Evolutionary conservation across 2,888 invertebrate genomes (phyloP), one percentile per base, ranked within the genome.

Genomic region (Ophonus ardosiacus): DNA sequence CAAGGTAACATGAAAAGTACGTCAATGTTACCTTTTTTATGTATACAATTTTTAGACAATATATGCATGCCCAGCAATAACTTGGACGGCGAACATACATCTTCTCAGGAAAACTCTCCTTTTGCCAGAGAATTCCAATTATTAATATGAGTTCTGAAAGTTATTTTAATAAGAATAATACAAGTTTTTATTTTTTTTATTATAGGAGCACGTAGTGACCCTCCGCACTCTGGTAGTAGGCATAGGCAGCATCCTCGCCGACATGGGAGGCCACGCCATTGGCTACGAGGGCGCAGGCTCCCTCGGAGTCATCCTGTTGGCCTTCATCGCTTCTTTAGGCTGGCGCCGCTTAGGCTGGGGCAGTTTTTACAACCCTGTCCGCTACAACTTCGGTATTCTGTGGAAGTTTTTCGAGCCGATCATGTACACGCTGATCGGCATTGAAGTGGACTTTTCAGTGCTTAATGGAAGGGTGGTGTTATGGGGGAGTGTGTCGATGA

Each of bases 331-430:
- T 0, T 91, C 92, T 86, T 89, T 92, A 21, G 91, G 92, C 40
- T 94, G 94, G 93, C 91, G 92, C 86, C 89, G 90, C 56, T 88
- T 90, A 87, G 90, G 89, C 31, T 90, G 90, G 89, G 87, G 86
- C 40, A 87, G 86, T 71, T 87, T 88, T 79, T 89, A 94, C 93
- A 91, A 92, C 82, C 92, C 92, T 76, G 92, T 96, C 15, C 92
- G 92, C 65, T 91, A 91, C 68, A 92, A 93, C 18, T 92, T 94
- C 71, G 92, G 93, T 79, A 89, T 93, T 56, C 87, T 96, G 76
- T 97, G 96, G 97, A 93, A 94, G 88, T 92, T 96, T 82, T 93
- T 95, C 88, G 95, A 96, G 89, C 96, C 96, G 6, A 92, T 96
- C 86, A 93, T 96, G 59, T 96, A 96, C 89, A 95, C 95, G 24